phyloP scores from a whole-genome alignment of 2,113 vertebrate genomes.

The Siniperca chuatsi region DNA sequence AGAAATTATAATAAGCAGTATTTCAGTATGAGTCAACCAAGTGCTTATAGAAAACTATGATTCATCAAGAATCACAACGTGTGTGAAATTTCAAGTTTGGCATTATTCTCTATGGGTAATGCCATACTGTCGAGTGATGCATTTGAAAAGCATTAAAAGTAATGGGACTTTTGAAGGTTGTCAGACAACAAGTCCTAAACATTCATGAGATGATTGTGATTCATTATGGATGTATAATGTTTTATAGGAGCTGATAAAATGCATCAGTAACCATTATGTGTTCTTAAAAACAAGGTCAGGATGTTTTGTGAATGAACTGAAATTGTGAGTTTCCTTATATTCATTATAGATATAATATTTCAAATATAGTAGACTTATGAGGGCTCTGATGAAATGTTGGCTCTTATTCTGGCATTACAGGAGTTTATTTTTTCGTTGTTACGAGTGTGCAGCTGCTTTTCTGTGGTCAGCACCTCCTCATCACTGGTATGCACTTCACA shows the following conservation, averaged over 20 bases:
- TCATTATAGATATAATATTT: not conserved
- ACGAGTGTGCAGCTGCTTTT: slow-evolving; percentile 4
- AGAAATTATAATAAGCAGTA: not conserved
- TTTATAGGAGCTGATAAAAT: slow-evolving; percentile 47
- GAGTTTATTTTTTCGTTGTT: not conserved
- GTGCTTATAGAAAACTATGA: not conserved
- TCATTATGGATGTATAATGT: slow-evolving; percentile 52
- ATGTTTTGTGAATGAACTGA: slow-evolving; percentile 33
- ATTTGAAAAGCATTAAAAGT: slow-evolving; percentile 28
- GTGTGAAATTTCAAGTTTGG: not conserved
- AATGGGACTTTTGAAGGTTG: slow-evolving; percentile 39
- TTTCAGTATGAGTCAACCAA: slow-evolving; percentile 53
- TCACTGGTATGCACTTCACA: not conserved
- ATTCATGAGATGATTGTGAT: slow-evolving; percentile 48
- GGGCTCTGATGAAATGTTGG: not conserved
- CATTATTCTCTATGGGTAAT: not conserved
- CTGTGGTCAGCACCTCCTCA: slow-evolving; percentile 22
- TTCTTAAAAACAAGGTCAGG: slow-evolving; percentile 54
- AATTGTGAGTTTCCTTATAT: not conserved
- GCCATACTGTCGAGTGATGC: slow-evolving; percentile 1
- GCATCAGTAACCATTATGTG: slow-evolving; percentile 46
- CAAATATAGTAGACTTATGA: not conserved
- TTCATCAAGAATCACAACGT: slow-evolving; percentile 13
- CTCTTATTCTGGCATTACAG: not conserved
- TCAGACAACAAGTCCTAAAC: slow-evolving; percentile 56